A percentile compares a stretch with the other conserved stretches of the same genome.
Conservation (phyloP, 92 coral and sea anemone genomes). For the Diadumene lineata region DNA sequence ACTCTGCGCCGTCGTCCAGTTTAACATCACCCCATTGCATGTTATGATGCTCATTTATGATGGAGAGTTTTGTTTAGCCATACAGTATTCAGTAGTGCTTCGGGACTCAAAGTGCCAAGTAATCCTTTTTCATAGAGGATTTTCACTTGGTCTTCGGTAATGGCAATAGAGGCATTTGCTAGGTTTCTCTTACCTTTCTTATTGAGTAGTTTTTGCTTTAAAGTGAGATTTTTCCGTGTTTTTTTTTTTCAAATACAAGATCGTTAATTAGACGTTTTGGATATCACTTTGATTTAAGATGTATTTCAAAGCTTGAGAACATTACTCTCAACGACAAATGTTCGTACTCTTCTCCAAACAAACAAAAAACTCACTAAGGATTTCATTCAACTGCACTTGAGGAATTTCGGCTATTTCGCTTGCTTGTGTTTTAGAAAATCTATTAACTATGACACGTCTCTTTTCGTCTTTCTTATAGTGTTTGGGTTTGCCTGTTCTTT, state of each 20-base stretch:
- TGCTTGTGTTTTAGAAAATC: no score
- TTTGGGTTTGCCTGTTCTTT: no score
- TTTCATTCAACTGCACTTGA: slow-evolving; percentile 40
- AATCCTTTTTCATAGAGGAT: slow-evolving; percentile 18
- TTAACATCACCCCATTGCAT: slow-evolving; percentile 26
- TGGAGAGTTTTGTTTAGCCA: slow-evolving; percentile 46
- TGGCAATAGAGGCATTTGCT: neutral
- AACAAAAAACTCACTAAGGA: slow-evolving; percentile 16
- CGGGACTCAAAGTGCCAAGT: slow-evolving; percentile 39
- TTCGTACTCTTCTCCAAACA: slow-evolving; percentile 38
- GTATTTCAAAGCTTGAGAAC: slow-evolving; percentile 32
- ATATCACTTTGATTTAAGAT: slow-evolving; percentile 30
- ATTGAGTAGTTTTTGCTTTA: slow-evolving; percentile 35
- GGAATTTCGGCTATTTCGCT: slow-evolving; percentile 24
- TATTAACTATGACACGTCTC: no score
- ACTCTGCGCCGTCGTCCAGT: slow-evolving; percentile 29
- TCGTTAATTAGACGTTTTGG: slow-evolving; percentile 34
- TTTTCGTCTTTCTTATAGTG: no score
- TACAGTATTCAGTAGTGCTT: slow-evolving; percentile 30
- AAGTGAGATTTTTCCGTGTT: slow-evolving; percentile 30
- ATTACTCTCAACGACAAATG: slow-evolving; percentile 36
- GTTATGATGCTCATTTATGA: slow-evolving; percentile 46
- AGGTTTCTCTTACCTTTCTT: slow-evolving; percentile 11
- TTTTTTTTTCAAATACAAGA: slow-evolving; percentile 42
- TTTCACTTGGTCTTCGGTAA: slow-evolving; percentile 26